Evolutionary conservation across 2,888 invertebrate species (phyloP).

Genomic region (Stenichneumon culpator): DNA sequence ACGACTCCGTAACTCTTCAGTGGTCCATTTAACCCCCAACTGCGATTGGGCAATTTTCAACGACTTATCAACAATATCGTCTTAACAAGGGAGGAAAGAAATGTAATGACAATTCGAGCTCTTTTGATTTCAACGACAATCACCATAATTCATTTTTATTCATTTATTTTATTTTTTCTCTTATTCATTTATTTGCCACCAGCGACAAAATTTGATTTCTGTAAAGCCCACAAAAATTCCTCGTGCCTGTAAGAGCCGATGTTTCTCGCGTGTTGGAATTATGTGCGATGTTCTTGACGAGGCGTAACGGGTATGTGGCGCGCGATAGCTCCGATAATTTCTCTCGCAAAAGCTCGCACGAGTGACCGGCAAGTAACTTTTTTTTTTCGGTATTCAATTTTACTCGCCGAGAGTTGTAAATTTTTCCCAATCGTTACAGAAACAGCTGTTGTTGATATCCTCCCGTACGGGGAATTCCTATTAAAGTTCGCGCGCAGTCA

Average conservation of each 20-base stretch:
- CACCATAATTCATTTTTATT: neutral
- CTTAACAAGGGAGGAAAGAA: too few relatives aligned
- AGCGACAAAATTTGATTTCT: neutral
- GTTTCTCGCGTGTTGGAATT: neutral
- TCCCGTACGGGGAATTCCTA: constrained; percentile 10
- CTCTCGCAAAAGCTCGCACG: neutral
- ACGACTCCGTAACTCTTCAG: neutral
- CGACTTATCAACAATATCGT: too few relatives aligned
- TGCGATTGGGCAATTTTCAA: neutral
- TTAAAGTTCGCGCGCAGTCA: constrained; percentile 21
- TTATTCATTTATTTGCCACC: neutral
- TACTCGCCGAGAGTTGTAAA: constrained; percentile 6
- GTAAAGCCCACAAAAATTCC: neutral
- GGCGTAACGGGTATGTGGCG: neutral
- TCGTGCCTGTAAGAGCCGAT: neutral
- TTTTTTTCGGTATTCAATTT: constrained; percentile 4
- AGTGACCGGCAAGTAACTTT: neutral
- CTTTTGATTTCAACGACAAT: too few relatives aligned
- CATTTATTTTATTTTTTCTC: too few relatives aligned
- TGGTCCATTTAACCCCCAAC: neutral
- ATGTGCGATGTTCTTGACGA: neutral
- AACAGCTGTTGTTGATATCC: constrained; percentile 50
- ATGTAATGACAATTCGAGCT: too few relatives aligned
- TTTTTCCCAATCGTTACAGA: constrained; percentile 14
- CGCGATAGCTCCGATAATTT: neutral